Base-by-base conservation (phyloP, 2,113 vertebrate species). In the pig (Sus scrofa) region DNA sequence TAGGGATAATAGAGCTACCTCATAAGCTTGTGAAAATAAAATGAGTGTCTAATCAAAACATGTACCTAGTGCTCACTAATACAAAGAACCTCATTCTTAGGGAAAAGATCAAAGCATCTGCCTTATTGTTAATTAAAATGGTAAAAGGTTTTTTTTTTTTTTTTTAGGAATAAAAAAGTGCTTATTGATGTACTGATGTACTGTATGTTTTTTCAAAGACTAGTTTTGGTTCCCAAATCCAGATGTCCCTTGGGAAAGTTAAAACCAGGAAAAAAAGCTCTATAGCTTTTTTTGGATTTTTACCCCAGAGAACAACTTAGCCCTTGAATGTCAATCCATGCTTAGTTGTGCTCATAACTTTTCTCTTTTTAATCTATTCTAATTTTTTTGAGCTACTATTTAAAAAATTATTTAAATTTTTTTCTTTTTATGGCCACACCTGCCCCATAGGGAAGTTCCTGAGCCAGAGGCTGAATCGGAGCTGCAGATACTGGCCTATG, bases 321-420 rank as follows among this genome's bases (percentile, higher is more conserved):
- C 39, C 39, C 70, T 94, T 82, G 82, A 68, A 50, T 83, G 52
- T 22, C 37, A 58, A 87, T 56, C 56, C 75, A 75, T 30, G 27
- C 14, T 30, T 26, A 75, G 27, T 96, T 71, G 2, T 86, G 50
- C 15, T 58, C 15, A 92, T 67, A 86, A 70, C 5, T 91, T 93
- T 94, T 73, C 32, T 71, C 7, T 62, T 58, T 89, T 58, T 7
- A 44, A 50, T 82, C 3, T 62, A 56, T 58, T 91, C 19, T 70
- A 78, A 60, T 44, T 84, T 75, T 94, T 73, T 86, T 74, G 22
- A n/a, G 19, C 16, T 78, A 74, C 37, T 86, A n/a, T 63, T 95
- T 94, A 44, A 44, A 44, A n/a, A n/a, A n/a, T n/a, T 44, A 6
- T 44, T 44, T 44, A n/a, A n/a, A n/a, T n/a, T 44, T 44, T 44